Base-by-base conservation (phyloP, 2,888 invertebrate genomes). In the Leptinotarsa haldemani region DNA sequence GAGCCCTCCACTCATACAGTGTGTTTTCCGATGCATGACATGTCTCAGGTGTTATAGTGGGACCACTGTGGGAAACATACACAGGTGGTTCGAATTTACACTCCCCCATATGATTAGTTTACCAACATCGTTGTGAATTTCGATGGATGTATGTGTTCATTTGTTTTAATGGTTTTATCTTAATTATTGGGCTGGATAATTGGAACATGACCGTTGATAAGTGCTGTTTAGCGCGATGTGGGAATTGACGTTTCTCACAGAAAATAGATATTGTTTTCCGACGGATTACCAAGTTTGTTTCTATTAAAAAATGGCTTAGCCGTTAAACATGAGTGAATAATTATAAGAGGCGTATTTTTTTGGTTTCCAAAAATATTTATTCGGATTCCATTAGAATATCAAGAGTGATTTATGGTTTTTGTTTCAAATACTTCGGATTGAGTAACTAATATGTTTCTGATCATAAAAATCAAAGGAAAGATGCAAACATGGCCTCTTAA, bases 11-110 rank as follows among this genome's bases (percentile, higher is more conserved):
- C 56, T 25, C 52, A 71, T 75, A 75, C 67, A 75, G 75, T 53
- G 76, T 68, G 67, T 70, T 70, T 46, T 63, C 18, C 65, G 74
- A 65, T 69, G 73, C 77, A 68, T 77, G 77, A 74, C 77, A 69
- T 15, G 46, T 53, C 70, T 71, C 76, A 76, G 76, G 76, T 76
- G 76, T 71, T 61, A 65, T 50, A n/a, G 68, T 50, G 22, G 67
- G 40, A 40, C 30, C 61, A 74, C 73, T 80, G 80, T 80, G 80
- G 80, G 80, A 80, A 80, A 77, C 75, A 73, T 73, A 75, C 73
- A 79, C 79, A 80, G 80, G 80, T 80, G 80, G 69, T 74, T 74
- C 46, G 64, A 66, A 72, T 69, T 63, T 72, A 46, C 69, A 69
- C 68, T 74, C 75, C 71, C 75, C 72, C 75, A 71, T 74, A 69